Evolutionary conservation across 2,113 vertebrate species (phyloP), one percentile per base, ranked within the genome.

Genomic region (Struthio camelus): DNA sequence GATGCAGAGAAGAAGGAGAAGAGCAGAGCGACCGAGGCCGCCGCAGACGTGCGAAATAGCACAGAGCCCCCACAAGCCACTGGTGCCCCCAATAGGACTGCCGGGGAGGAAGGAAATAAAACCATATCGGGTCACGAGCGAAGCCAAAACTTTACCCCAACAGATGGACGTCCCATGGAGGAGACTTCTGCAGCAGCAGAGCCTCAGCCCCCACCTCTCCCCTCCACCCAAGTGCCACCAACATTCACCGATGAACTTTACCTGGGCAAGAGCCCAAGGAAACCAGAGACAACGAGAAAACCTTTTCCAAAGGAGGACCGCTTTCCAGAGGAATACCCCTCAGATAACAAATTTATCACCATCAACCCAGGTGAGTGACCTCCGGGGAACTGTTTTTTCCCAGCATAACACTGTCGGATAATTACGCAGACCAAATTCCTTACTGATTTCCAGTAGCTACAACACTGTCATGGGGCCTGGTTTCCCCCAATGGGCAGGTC

Each of bases 291-390:
- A 53, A 97, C 98, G 10, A 95, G 85, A 82, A 98, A 95, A 91
- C 90, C 98, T 32, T 17, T 59, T 91, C 96, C 95, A 36, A 96
- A 89, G 70, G 96, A 96, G 28, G 94, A 97, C 91, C 93, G 96
- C 18, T 96, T 97, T 92, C 95, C 95, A 8, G 98, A 98, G 90
- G 97, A 95, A 64, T 87, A 92, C 62, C 95, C 93, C 34, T 95
- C 94, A 40, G 98, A 98, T 51, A 98, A 98, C 93, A 98, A 96
- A 96, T 98, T 98, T 72, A 98, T 99, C 98, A 99, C 98, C 62
- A 98, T 99, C 83, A 98, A 99, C 71, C 98, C 98, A 97, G 99
- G 99, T 99, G 93, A 98, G 98, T 96, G 73, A 59, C n/a, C 32
- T 87, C 44, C 0, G 0, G 11, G 44, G 38, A 71, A 38, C 10